Percentiles rank a stretch among this genome's conserved stretches.
Conservation (phyloP, 2,888 invertebrate genomes). For the Tiphia femorata region DNA sequence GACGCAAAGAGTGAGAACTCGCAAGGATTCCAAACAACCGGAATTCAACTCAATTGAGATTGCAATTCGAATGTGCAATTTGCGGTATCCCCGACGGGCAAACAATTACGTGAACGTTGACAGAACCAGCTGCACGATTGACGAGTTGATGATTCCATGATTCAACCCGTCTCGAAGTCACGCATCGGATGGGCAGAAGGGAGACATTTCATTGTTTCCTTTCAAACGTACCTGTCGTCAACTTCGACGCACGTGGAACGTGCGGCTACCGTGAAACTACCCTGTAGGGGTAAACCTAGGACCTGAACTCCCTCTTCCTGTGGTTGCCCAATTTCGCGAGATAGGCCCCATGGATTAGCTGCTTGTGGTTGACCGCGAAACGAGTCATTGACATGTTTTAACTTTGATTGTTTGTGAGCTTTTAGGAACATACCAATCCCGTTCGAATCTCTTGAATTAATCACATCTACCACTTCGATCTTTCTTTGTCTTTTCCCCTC, state of each 20-base stretch:
- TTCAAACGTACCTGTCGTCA: conserved; percentile 26
- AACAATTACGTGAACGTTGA: background rate
- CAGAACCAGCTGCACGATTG: background rate
- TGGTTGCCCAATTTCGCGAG: too few species aligned
- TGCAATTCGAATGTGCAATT: background rate
- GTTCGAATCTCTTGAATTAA: conserved; percentile 7
- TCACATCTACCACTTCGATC: background rate
- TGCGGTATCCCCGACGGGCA: background rate
- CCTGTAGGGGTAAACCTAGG: too few species aligned
- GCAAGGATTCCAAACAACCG: too few species aligned
- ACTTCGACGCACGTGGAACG: conserved; percentile 3
- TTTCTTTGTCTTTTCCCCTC: background rate
- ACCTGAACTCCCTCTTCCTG: too few species aligned
- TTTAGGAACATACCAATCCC: too few species aligned
- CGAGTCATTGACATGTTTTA: conserved; percentile 64
- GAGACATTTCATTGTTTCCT: conserved; percentile 25
- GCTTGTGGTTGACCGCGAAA: too few species aligned
- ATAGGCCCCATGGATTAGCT: too few species aligned
- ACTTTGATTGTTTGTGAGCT: conserved; percentile 50
- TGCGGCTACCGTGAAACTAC: too few species aligned
- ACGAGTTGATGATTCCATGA: background rate
- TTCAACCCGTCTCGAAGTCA: too few species aligned
- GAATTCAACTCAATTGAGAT: too few species aligned
- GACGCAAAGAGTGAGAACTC: too few species aligned
- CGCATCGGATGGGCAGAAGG: too few species aligned